Evolutionary conservation across 2,888 invertebrate genomes (phyloP).

Genomic region (Calameuta filiformis): DNA sequence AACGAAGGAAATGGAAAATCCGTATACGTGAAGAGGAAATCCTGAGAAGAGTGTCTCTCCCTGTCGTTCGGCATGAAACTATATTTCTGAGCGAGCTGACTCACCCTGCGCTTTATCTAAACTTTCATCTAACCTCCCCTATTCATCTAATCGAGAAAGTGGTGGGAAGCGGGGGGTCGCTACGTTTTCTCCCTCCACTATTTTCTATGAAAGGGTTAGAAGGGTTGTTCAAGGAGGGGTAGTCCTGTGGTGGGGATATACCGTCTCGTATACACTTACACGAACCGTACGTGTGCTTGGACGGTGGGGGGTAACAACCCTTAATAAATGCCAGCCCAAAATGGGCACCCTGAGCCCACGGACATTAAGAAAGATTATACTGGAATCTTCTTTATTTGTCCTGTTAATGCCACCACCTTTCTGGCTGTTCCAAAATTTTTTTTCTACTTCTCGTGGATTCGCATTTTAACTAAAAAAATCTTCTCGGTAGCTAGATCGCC

Average conservation of each 20-base stretch:
- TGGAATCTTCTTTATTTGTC: constrained; percentile 16
- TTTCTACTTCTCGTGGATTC: too few species aligned
- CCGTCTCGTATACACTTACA: background rate
- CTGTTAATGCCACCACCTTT: background rate
- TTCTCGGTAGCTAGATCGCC: too few species aligned
- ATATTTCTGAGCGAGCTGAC: constrained; percentile 40
- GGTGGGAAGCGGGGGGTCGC: constrained; percentile 11
- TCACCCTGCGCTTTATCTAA: constrained; percentile 62
- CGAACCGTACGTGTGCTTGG: constrained; percentile 21
- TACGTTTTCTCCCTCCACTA: constrained; percentile 48
- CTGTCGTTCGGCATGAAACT: background rate
- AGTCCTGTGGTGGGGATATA: constrained; percentile 16
- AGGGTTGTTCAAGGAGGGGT: constrained; percentile 27
- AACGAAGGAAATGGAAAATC: background rate
- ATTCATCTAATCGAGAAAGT: constrained; percentile 56
- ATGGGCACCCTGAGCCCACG: constrained; percentile 14
- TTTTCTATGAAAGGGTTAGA: constrained; percentile 58
- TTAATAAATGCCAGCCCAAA: constrained; percentile 54
- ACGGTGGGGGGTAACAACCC: constrained; percentile 47
- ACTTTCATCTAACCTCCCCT: constrained; percentile 65
- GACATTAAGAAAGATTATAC: constrained; percentile 34
- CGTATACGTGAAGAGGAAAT: background rate
- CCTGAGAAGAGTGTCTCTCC: too few species aligned
- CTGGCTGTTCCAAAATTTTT: too few species aligned
- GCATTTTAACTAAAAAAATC: too few species aligned